A percentile compares a stretch with the other conserved stretches of the same genome.
phyloP scores from a whole-genome alignment of 1,140 invertebrate species.

The Pectinophora gossypiella region DNA sequence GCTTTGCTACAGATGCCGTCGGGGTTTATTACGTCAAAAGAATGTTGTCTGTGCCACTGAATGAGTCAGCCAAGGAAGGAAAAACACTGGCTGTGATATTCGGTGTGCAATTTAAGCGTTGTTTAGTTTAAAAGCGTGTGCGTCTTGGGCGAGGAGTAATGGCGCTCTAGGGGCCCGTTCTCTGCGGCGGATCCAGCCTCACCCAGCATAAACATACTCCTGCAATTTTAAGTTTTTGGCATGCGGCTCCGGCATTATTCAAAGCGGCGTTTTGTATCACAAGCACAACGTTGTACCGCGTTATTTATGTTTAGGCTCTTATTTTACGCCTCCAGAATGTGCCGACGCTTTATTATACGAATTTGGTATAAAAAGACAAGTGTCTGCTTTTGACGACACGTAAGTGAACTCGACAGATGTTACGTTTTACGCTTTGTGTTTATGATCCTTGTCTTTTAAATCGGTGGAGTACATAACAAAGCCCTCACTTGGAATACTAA shows the following conservation, averaged over 20 bases:
- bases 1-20: no score
- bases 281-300: conserved; percentile 2
- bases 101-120: conserved; percentile 33
- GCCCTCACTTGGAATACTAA: no score
- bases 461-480: no score
- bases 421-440: no score
- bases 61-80: no score
- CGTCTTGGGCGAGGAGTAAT: conserved; percentile 32
- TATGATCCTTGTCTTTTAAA: no score
- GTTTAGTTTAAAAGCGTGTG: conserved; percentile 52
- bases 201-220: conserved; percentile 40
- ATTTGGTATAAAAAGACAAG: not conserved
- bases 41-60: no score
- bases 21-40: no score
- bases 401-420: no score
- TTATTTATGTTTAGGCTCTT: not conserved
- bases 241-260: conserved; percentile 40
- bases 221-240: conserved; percentile 57
- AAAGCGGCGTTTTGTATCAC: conserved; percentile 37
- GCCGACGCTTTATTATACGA: not conserved
- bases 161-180: conserved; percentile 26
- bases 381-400: no score
- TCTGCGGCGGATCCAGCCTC: conserved; percentile 22
- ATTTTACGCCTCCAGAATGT: not conserved
- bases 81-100: no score